Conservation (phyloP, 2,797 vertebrate species). For the Australoheros facetus region DNA sequence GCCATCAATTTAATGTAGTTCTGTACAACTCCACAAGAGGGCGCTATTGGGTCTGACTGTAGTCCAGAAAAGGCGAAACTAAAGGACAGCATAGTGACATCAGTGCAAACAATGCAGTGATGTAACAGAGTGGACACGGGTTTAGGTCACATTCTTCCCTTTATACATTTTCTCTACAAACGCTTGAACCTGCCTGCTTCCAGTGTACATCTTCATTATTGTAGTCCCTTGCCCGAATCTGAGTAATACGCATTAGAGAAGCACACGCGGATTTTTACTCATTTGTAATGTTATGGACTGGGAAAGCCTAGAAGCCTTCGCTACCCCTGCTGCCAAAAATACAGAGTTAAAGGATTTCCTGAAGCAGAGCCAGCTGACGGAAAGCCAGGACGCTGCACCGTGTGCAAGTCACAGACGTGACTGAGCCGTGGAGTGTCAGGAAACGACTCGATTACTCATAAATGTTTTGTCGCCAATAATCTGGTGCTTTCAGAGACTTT, state of each 20-base stretch:
- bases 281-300: background rate
- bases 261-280: background rate
- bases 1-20: slow-evolving; percentile 2
- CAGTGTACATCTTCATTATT: background rate
- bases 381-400: background rate
- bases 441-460: slow-evolving; percentile 28
- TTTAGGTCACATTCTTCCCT: background rate
- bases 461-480: slow-evolving; percentile 60
- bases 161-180: background rate
- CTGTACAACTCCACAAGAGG: slow-evolving; percentile 48
- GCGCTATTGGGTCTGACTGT: slow-evolving; percentile 21
- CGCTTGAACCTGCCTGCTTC: accelerated
- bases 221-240: background rate
- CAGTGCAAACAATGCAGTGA: background rate
- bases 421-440: background rate
- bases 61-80: no score
- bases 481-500: slow-evolving; percentile 8
- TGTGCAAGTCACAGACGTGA: background rate
- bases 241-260: background rate
- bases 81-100: background rate
- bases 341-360: background rate
- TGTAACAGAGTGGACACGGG: background rate
- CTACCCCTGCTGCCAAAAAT: background rate
- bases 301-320: background rate
- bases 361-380: background rate